A percentile compares a stretch with the other conserved stretches of the same genome.
Evolutionary conservation across 2,888 invertebrate species (phyloP).

Genomic region (Ophion ventricosus): DNA sequence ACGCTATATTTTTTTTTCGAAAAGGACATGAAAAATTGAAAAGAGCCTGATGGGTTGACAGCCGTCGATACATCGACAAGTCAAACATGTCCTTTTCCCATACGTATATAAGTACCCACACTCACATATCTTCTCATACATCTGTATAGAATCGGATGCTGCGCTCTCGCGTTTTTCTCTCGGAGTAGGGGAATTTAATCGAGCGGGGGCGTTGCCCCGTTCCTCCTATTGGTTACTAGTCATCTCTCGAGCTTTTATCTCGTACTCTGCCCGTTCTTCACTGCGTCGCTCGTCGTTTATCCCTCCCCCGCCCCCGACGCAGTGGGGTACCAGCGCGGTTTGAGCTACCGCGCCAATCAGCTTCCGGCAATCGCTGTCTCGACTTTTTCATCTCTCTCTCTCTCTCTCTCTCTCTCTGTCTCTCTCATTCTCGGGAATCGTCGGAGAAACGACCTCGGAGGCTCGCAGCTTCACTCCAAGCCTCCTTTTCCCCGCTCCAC

Average conservation of each 20-base stretch:
- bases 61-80: background rate
- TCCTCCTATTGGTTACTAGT: conserved; percentile 72
- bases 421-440: conserved; percentile 53
- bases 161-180: conserved; percentile 52
- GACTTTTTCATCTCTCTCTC: conserved; percentile 56
- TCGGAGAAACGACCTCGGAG: conserved; percentile 61
- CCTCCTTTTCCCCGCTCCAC: background rate
- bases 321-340: conserved; percentile 30
- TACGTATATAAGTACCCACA: conserved; percentile 2
- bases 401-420: conserved; percentile 63
- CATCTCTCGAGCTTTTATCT: conserved; percentile 79
- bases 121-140: background rate
- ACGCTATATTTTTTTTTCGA: no score
- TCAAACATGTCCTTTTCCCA: background rate
- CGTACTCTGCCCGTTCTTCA: conserved; percentile 64
- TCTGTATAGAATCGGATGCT: conserved; percentile 61
- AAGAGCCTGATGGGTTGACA: no score
- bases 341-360: conserved; percentile 57
- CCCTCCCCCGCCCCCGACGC: conserved; percentile 39
- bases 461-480: conserved; percentile 59
- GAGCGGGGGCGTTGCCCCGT: conserved; percentile 71
- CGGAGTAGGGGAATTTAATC: conserved; percentile 59
- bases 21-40: no score
- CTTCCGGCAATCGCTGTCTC: conserved; percentile 59
- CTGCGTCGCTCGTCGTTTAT: conserved; percentile 48